phyloP scores from a whole-genome alignment of 2,888 invertebrate genomes.

The Tetranychus piercei region DNA sequence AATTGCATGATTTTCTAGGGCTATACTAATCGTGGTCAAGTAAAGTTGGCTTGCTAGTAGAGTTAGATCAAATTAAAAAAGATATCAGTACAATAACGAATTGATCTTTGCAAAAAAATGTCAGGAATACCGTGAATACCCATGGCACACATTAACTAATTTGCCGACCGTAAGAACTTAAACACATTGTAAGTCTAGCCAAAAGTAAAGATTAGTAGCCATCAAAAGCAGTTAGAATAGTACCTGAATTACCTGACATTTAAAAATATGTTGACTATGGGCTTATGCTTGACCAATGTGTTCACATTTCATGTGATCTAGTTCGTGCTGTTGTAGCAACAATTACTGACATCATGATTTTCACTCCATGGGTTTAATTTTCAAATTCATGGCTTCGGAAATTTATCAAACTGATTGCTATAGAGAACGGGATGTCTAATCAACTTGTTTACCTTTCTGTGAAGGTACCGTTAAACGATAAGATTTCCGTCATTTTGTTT shows the following conservation, averaged over 20 bases:
- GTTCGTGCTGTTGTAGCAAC: slow-evolving; percentile 40
- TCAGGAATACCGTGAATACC: too few species aligned
- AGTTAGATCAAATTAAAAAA: too few species aligned
- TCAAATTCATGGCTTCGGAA: slow-evolving; percentile 57
- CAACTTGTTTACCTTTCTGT: slow-evolving; percentile 54
- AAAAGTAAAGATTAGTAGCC: slow-evolving; percentile 38
- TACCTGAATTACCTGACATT: slow-evolving; percentile 53
- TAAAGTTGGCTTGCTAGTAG: slow-evolving; percentile 39
- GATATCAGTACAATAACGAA: too few species aligned
- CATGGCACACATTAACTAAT: slow-evolving; percentile 51
- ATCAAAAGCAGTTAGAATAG: slow-evolving; percentile 35
- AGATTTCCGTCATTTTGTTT: slow-evolving; percentile 63
- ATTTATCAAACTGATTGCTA: slow-evolving; percentile 67
- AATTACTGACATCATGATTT: slow-evolving; percentile 67
- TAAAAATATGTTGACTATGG: slow-evolving; percentile 48
- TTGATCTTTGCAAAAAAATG: too few species aligned
- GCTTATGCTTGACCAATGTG: slow-evolving; percentile 51
- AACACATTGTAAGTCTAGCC: slow-evolving; percentile 35
- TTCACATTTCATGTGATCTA: slow-evolving; percentile 61
- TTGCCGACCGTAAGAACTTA: slow-evolving; percentile 52
- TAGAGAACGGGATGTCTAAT: slow-evolving; percentile 51
- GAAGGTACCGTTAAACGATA: slow-evolving; percentile 56
- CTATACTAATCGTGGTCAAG: slow-evolving; percentile 30
- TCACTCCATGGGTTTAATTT: slow-evolving; percentile 69
- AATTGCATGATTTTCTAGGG: neutral